Percentiles rank a stretch among this genome's conserved stretches.
These are phyloP conservation scores for Eupristina koningsbergeri DNA, from an alignment of 1,140 invertebrate species.

Conservation along the genomic window DNA sequence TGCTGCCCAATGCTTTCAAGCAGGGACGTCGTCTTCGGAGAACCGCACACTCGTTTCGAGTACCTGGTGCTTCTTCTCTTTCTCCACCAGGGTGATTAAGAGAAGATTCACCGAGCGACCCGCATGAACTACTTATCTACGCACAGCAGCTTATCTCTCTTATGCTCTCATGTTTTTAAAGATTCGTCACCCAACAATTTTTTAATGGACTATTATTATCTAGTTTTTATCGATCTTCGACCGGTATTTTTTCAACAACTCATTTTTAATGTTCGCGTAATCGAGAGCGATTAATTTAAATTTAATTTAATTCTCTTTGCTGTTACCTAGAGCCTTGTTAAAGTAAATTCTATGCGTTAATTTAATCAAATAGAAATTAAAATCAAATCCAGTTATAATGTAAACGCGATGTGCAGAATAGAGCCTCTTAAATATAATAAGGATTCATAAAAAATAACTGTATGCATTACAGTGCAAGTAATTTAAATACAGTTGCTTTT, in stretches of 20 bases:
- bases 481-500: conserved; percentile 29
- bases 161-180: neutral
- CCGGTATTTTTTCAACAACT: neutral
- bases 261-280: neutral
- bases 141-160: no score
- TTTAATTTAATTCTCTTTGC: no score
- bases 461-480: conserved; percentile 30
- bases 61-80: no score
- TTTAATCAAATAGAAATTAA: neutral
- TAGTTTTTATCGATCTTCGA: neutral
- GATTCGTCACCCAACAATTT: neutral
- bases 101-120: neutral
- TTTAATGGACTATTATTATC: neutral
- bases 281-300: neutral
- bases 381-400: neutral
- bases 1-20: neutral
- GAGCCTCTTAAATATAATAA: conserved; percentile 22
- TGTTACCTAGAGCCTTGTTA: neutral
- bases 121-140: neutral
- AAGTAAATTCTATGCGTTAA: neutral
- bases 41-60: neutral
- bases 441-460: conserved; percentile 37
- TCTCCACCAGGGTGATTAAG: no score
- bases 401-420: neutral
- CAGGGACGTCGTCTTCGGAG: neutral